Base-by-base conservation (phyloP, 2,888 invertebrate genomes). In the Dicyrtomina minuta region DNA sequence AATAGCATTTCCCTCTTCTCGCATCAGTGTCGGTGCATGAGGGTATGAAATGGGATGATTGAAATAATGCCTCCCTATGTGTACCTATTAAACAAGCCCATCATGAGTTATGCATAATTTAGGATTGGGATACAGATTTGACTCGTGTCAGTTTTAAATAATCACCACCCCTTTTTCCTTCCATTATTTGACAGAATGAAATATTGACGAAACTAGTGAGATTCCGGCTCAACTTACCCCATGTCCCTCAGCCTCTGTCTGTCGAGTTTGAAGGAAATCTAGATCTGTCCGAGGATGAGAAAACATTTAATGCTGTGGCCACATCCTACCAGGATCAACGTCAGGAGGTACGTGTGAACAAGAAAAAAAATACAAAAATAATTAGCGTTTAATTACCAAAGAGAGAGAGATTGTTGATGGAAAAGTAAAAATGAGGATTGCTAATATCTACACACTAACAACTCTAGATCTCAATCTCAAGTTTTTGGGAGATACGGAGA, bases 201-300 rank as follows among this genome's bases (percentile, higher is more conserved):
- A 55, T 68, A 17, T 20, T 67, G 58, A 68, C 13, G 46, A 74
- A 72, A 64, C 71, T 49, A 10, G 20, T 75, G 13, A 72, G 56
- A 27, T 68, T 67, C 2, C 43, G 46, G 43, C 49, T 77, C 60
- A 73, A 74, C 59, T 60, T 74, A 13, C 75, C 74, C 1, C 27
- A 67, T 33, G 56, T 66, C 22, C 22, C 46, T 10, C 58, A 72
- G 15, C 72, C 74, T 2, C 44, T 75, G n/a, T 65, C 72, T n/a
- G 43, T 70, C 17, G 72, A 75, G 59, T 46, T 78, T 8, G 74
- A 75, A 55, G 72, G 72, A 13, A 60, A 66, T 17, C 43, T 78
- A 55, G 75, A 78, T 53, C 53, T 75, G 56, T 58, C 71, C 17
- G 72, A 73, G 15, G 51, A 70, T 22, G 78, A 78, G 49, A 73